Evolutionary conservation across 2,797 vertebrate genomes (phyloP).

Genomic region (Coregonus suidteri): DNA sequence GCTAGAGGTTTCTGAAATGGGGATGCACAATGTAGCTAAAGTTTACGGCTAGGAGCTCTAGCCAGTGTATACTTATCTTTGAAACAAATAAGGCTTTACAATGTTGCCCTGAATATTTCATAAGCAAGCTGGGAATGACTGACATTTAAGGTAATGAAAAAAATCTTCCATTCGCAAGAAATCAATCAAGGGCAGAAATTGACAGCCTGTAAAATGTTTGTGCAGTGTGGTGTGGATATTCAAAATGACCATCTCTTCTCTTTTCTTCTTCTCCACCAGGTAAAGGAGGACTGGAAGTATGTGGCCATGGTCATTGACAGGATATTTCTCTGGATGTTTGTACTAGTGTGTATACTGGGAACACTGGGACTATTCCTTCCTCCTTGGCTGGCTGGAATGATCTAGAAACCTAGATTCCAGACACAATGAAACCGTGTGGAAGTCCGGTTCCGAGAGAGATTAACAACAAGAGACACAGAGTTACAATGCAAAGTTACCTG

Average conservation of each 20-base stretch:
- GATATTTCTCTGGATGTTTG: slow-evolving; percentile 95
- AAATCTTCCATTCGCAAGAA: slow-evolving; percentile 61
- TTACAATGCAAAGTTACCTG: slow-evolving; percentile 24
- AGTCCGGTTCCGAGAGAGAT: background rate
- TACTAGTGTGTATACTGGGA: slow-evolving; percentile 90
- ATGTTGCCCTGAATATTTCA: slow-evolving; percentile 63
- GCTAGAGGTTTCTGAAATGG: too few relatives aligned
- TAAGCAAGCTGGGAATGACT: slow-evolving; percentile 51
- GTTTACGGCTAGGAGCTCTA: background rate
- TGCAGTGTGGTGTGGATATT: slow-evolving; percentile 18
- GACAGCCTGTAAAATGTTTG: slow-evolving; percentile 55
- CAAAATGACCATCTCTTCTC: slow-evolving; percentile 45
- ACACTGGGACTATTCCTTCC: slow-evolving; percentile 93
- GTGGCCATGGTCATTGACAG: slow-evolving; percentile 96
- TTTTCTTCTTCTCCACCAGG: slow-evolving; percentile 69
- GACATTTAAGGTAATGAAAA: slow-evolving; percentile 66
- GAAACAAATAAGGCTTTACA: slow-evolving; percentile 30
- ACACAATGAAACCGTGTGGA: background rate
- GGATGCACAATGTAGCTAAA: background rate
- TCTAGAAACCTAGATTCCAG: slow-evolving; percentile 67
- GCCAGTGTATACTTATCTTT: slow-evolving; percentile 15
- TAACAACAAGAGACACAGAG: slow-evolving; percentile 3
- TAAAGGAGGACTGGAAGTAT: slow-evolving; percentile 96
- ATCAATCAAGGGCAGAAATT: slow-evolving; percentile 65
- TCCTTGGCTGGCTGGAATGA: slow-evolving; percentile 94